phyloP scores from a whole-genome alignment of 2,797 vertebrate genomes.

The Sphaeramia orbicularis region DNA sequence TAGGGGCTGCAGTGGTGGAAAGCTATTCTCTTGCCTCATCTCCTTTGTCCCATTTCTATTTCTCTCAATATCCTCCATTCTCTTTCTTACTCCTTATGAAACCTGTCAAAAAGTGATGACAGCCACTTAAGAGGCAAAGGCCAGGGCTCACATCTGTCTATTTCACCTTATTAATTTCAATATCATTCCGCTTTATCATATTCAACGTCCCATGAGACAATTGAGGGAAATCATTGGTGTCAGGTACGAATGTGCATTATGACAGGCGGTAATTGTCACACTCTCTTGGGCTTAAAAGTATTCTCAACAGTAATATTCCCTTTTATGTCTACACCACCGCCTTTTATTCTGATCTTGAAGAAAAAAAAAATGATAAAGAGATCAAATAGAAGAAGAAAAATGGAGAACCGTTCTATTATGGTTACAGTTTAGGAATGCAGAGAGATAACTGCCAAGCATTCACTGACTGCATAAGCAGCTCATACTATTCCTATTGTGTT shows the following conservation, averaged over 20 bases:
- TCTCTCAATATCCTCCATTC: constrained; percentile 23
- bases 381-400: constrained; percentile 40
- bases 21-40: constrained; percentile 68
- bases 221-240: constrained; percentile 44
- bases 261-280: constrained; percentile 54
- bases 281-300: constrained; percentile 49
- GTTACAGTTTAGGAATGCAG: constrained; percentile 32
- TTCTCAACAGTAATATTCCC: constrained; percentile 41
- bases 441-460: constrained; percentile 48
- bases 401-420: constrained; percentile 33
- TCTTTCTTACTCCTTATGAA: constrained; percentile 50
- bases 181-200: constrained; percentile 61
- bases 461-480: constrained; percentile 28
- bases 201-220: constrained; percentile 60
- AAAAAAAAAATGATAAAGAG: constrained; percentile 46
- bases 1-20: constrained; percentile 61
- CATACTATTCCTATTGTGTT: constrained; percentile 38
- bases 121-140: constrained; percentile 74
- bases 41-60: constrained; percentile 45
- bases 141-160: constrained; percentile 60
- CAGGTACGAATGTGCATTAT: constrained; percentile 54
- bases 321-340: constrained; percentile 2
- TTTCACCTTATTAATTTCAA: constrained; percentile 76
- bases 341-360: constrained; percentile 25
- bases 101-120: constrained; percentile 68